Base-by-base conservation (phyloP, 2,113 vertebrate species). In the Phoxinus phoxinus region DNA sequence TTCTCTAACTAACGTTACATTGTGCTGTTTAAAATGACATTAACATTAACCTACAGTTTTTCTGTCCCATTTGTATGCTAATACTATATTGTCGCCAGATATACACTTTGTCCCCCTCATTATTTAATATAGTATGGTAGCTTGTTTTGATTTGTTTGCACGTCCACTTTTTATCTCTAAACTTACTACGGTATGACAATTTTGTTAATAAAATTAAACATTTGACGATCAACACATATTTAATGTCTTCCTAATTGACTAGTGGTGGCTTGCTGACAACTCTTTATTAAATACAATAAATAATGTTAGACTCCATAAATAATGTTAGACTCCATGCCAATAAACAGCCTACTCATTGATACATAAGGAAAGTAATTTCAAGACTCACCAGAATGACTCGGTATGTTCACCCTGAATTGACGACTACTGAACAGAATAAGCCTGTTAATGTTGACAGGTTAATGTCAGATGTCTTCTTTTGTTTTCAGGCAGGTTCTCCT, bases 361-460 rank as follows among this genome's bases (percentile, higher is more conserved):
- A 21, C 37, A 23, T 2, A 4, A 71, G 32, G 67, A 23, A 37
- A 71, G 9, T 71, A 1, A 23, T 71, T 41, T 71, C 9, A 71
- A 6, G 21, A 71, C 67, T 37, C 19, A 41, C 23, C 67, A 41
- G 35, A 37, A 37, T 37, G 65, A 21, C 67, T 71, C 35, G 0
- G 35, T 41, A 41, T 41, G 8, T 63, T 61, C 11, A 67, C 12
- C 15, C 76, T 59, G 76, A 78, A 56, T 35, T 37, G 35, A 61
- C n/a, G 35, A 35, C 17, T 25, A 27, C 56, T 78, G 75, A 30
- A 41, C 51, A 30, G 27, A 67, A 84, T 51, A 21, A 25, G 21
- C 13, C 15, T 32, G 44, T 77, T 41, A 51, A 35, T 59, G 61
- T 21, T 85, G 61, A 85, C 61, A 17, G 59, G 74, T 78, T 77